Evolutionary conservation across 2,888 invertebrate genomes (phyloP), one percentile per base, ranked within the genome.

Genomic region (Cerastoderma edule): DNA sequence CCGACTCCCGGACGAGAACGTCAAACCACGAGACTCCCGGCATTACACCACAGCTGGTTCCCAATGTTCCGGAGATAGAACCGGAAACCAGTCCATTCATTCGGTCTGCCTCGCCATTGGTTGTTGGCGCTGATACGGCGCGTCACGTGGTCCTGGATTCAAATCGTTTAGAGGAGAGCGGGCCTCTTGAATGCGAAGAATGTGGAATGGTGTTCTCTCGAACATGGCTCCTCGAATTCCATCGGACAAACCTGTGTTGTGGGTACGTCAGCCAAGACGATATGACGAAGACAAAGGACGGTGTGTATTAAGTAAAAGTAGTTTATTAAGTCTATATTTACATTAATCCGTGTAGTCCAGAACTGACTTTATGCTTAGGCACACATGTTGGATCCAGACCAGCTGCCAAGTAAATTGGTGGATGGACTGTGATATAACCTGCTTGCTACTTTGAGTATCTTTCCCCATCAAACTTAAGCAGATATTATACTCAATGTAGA

Each of bases 151-250:
- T 39, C 2, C 35, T 27, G 24, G 60, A 60, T 27, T 39, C n/a
- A 6, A 60, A 60, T n/a, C 8, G n/a, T 32, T 32, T 32, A 57
- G 39, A 30, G 10, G 60, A 60, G 2, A 60, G 22, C 22, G 39
- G 24, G 1, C 2, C 8, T 13, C 39, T 27, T 22, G 60, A 60
- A 39, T 60, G 60, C 27, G 33, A 32, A 27, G 33, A 35, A 13
- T 60, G 60, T 60, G 60, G 60, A 2, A 60, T 60, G 60, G 60
- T 22, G 60, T 60, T 60, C 35, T 24, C 33, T 4, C 60, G 27
- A 5, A 60, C 39, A 30, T 60, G 60, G 60, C 24, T 60, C 6
- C 39, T 60, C 2, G 60, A 60, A n/a, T 60, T 60, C 27, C 60
- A 60, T 39, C 35, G 39, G 39, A 60, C 4, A 16, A 33, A 22